Conservation (phyloP, 1,140 invertebrate species). For the Ganaspis sp. region DNA sequence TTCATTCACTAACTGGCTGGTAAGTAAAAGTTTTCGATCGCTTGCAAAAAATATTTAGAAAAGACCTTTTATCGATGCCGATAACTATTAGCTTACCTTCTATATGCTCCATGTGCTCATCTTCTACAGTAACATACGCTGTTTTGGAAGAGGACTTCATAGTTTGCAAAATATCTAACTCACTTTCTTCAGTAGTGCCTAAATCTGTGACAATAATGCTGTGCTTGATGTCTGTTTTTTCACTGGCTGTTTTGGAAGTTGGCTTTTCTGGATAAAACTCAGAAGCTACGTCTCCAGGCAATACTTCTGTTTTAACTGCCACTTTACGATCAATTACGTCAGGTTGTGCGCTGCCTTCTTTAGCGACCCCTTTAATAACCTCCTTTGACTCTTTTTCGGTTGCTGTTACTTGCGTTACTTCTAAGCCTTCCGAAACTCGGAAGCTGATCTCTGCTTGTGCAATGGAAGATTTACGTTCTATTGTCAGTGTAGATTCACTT, state of each 20-base stretch:
- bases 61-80: background rate
- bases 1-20: too few relatives aligned
- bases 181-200: constrained; percentile 72
- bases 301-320: constrained; percentile 70
- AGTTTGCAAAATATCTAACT: constrained; percentile 71
- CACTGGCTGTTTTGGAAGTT: constrained; percentile 62
- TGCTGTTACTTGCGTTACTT: constrained; percentile 64
- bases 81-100: constrained; percentile 75
- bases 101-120: constrained; percentile 70
- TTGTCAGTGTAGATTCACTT: constrained; percentile 57
- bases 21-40: background rate
- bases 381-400: constrained; percentile 71
- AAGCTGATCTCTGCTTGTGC: constrained; percentile 62
- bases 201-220: constrained; percentile 77
- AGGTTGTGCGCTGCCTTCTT: constrained; percentile 66
- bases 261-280: constrained; percentile 66
- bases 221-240: constrained; percentile 70
- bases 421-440: constrained; percentile 59
- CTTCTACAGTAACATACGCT: constrained; percentile 63
- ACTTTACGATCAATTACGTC: constrained; percentile 69
- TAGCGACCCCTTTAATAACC: constrained; percentile 67
- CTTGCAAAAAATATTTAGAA: background rate
- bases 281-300: constrained; percentile 60
- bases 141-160: constrained; percentile 64
- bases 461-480: constrained; percentile 46